Evolutionary conservation across 2,113 vertebrate species (phyloP).

Genomic region (Fulica atra): DNA sequence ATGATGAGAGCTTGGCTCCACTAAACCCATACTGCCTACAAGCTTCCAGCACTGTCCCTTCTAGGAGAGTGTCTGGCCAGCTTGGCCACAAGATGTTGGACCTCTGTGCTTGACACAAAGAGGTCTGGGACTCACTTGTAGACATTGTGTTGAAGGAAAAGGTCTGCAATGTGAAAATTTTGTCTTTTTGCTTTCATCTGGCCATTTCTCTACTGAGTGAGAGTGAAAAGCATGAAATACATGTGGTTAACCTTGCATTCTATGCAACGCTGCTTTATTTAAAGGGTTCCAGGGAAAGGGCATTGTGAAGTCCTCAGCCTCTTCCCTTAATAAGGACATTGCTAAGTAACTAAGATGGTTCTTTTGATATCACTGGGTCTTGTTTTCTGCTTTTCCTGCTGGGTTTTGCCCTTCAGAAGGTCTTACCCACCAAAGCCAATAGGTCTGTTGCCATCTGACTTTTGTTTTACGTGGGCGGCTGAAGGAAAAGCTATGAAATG

Average conservation of each 20-base stretch:
- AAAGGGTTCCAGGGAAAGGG: not conserved
- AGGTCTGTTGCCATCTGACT: not conserved
- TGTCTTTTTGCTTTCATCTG: not conserved
- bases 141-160: not conserved
- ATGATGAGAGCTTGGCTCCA: not conserved
- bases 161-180: not conserved
- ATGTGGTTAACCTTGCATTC: not conserved
- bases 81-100: not conserved
- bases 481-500: not conserved
- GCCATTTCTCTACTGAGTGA: not conserved
- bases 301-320: not conserved
- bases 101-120: not conserved
- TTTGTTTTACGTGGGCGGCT: not conserved
- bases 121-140: fast-evolving
- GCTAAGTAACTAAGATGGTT: not conserved
- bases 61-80: not conserved
- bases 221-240: not conserved
- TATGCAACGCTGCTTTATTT: not conserved
- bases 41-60: not conserved
- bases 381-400: not conserved
- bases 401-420: not conserved
- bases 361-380: not conserved
- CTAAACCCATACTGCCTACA: fast-evolving
- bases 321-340: not conserved
- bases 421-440: not conserved